These are phyloP conservation scores for Corythornis leucogaster DNA, from an alignment of 2,797 vertebrate genomes.

Conservation along the genomic window DNA sequence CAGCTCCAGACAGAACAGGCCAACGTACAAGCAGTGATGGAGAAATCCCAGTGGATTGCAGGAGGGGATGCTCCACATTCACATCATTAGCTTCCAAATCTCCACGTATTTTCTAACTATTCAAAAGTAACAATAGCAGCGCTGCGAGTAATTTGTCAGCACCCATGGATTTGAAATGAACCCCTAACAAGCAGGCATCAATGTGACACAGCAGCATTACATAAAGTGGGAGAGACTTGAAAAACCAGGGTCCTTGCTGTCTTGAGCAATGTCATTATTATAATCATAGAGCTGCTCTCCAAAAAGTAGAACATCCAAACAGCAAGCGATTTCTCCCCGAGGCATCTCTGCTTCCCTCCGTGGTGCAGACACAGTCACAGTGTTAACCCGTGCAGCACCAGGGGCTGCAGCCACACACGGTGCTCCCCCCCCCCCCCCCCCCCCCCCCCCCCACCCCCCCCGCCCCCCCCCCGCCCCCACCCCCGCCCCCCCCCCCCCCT, in stretches of 20 bases:
- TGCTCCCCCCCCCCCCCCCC: too few species aligned
- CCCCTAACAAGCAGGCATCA: constrained; percentile 51
- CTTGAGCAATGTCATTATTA: constrained; percentile 62
- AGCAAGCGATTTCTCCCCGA: constrained; percentile 10
- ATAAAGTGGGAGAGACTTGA: constrained; percentile 54
- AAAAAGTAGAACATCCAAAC: constrained; percentile 59
- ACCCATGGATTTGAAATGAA: constrained; percentile 55
- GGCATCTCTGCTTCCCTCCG: background rate
- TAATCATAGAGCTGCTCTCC: constrained; percentile 47
- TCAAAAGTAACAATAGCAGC: constrained; percentile 23
- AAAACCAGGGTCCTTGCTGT: constrained; percentile 37
- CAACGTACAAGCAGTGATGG: constrained; percentile 17
- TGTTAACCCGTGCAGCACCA: background rate
- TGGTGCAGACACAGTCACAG: background rate
- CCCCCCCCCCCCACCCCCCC: too few species aligned
- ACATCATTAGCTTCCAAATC: constrained; percentile 32
- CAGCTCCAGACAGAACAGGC: constrained; percentile 38
- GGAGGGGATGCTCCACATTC: constrained; percentile 12
- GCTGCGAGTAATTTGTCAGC: constrained; percentile 55
- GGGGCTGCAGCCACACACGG: background rate
- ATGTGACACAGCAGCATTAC: constrained; percentile 39
- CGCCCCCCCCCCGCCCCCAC: too few species aligned
- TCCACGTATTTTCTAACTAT: constrained; percentile 49
- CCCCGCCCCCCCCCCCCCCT: too few species aligned
- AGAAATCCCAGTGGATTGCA: constrained; percentile 24